A percentile compares a stretch with the other conserved stretches of the same genome.
phyloP scores from a whole-genome alignment of 2,113 vertebrate genomes.

The Uropsilus gracilis region DNA sequence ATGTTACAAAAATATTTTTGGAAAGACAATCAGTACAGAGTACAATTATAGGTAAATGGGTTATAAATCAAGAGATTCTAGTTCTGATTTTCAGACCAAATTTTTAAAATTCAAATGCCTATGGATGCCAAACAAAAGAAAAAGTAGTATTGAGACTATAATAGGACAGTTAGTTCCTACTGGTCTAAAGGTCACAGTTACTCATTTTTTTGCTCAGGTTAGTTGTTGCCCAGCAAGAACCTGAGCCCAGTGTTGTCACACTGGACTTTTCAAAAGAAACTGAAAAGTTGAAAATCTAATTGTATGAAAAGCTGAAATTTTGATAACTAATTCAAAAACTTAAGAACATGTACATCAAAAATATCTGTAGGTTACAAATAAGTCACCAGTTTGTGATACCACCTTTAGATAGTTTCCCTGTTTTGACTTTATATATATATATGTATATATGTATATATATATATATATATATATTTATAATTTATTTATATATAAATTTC shows the following conservation, averaged over 20 bases:
- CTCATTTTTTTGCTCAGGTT: neutral
- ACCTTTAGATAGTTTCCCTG: slow-evolving; percentile 50
- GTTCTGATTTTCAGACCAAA: slow-evolving; percentile 34
- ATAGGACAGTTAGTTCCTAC: slow-evolving; percentile 10
- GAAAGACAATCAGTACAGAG: neutral
- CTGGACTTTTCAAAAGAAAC: slow-evolving; percentile 41
- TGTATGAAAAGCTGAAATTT: slow-evolving; percentile 27
- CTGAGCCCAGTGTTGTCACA: neutral
- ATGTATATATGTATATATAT: too few relatives aligned
- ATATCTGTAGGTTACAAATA: neutral
- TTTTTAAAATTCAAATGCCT: slow-evolving; percentile 50
- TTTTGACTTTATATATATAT: too few relatives aligned
- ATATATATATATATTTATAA: too few relatives aligned
- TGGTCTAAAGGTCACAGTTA: neutral
- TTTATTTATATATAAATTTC: too few relatives aligned
- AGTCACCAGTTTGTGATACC: neutral
- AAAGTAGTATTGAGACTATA: neutral
- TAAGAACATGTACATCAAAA: neutral
- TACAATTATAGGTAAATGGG: neutral
- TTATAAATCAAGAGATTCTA: neutral
- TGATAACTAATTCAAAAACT: slow-evolving; percentile 33
- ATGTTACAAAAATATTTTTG: neutral
- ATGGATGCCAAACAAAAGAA: neutral
- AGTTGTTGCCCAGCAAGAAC: neutral
- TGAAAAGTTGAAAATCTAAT: slow-evolving; percentile 27